These are phyloP conservation scores for Epirrita christyi DNA, from an alignment of 2,888 invertebrate genomes.

Conservation along the genomic window DNA sequence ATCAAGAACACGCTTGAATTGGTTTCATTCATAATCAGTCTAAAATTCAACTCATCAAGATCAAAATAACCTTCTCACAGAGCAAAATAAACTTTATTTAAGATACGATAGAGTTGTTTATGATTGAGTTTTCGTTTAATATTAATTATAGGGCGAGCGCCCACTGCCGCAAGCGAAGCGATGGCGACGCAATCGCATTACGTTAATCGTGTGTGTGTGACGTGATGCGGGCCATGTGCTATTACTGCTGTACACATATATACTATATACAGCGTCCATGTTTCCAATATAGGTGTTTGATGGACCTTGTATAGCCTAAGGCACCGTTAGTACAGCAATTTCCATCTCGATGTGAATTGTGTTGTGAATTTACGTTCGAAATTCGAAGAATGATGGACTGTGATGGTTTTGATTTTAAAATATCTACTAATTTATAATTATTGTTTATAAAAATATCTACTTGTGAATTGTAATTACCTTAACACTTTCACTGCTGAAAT, in stretches of 20 bases:
- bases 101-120: neutral
- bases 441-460: no score
- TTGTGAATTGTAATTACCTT: no score
- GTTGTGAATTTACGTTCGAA: neutral
- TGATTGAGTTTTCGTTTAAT: slow-evolving; percentile 19
- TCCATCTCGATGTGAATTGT: neutral
- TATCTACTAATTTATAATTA: no score
- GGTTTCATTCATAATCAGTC: slow-evolving; percentile 16
- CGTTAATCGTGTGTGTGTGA: slow-evolving; percentile 63
- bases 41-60: slow-evolving; percentile 20
- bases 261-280: neutral
- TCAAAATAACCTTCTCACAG: neutral
- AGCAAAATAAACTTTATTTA: slow-evolving; percentile 2
- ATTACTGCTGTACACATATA: slow-evolving; percentile 3
- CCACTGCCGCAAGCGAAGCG: slow-evolving; percentile 48
- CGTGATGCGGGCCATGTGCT: slow-evolving; percentile 51
- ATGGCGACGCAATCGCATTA: slow-evolving; percentile 51
- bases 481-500: no score
- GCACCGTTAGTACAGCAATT: slow-evolving; percentile 1
- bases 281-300: slow-evolving; percentile 3
- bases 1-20: slow-evolving; percentile 18
- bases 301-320: slow-evolving; percentile 9
- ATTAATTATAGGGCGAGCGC: slow-evolving; percentile 52
- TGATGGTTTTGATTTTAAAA: no score
- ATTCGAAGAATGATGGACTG: no score